phyloP scores from a whole-genome alignment of 2,797 vertebrate genomes.

The Oophaga sylvatica region DNA sequence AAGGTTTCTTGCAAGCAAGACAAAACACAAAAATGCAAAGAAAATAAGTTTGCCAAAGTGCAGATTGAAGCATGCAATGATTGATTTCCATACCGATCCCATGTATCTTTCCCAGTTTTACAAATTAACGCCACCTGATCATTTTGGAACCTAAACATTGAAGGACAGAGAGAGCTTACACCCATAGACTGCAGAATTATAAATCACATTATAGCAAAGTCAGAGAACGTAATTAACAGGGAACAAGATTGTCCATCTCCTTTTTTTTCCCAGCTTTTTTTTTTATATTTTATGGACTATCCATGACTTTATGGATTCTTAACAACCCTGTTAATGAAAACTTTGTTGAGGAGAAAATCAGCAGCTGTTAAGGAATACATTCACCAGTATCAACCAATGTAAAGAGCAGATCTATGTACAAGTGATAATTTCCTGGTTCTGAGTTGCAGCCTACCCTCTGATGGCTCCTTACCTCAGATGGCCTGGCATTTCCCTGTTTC shows the following conservation, averaged over 20 bases:
- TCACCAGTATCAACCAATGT: no score
- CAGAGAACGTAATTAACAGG: neutral
- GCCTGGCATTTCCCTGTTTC: no score
- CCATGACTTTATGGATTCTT: neutral
- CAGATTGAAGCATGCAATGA: slow-evolving; percentile 47
- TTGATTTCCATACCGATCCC: slow-evolving; percentile 78
- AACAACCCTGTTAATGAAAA: neutral
- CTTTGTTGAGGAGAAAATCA: no score
- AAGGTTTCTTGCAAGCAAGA: neutral
- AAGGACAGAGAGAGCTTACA: slow-evolving; percentile 63
- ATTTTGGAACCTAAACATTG: slow-evolving; percentile 79
- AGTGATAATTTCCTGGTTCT: no score
- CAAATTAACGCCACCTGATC: slow-evolving; percentile 80
- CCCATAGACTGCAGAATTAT: slow-evolving; percentile 1
- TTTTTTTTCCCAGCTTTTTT: neutral
- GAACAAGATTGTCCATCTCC: neutral
- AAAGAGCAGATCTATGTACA: no score
- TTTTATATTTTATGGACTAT: neutral
- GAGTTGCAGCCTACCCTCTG: no score
- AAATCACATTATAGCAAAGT: neutral
- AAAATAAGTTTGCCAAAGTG: neutral
- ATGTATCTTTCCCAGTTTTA: slow-evolving; percentile 81
- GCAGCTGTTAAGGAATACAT: no score
- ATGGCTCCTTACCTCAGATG: no score
- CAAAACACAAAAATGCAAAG: neutral